These are phyloP conservation scores for Thumatha senex DNA, from an alignment of 2,888 invertebrate genomes.

Conservation along the genomic window DNA sequence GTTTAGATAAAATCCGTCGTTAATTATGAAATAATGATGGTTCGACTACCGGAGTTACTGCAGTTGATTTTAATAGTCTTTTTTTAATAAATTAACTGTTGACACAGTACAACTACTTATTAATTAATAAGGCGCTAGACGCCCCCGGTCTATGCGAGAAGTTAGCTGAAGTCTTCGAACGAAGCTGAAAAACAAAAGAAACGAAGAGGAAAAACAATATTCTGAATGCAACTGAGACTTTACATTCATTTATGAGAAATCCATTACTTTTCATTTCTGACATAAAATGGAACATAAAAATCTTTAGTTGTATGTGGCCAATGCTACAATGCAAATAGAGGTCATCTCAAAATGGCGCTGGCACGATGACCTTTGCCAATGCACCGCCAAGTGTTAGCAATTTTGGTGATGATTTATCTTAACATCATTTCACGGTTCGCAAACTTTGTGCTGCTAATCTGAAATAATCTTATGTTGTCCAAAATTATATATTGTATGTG, in stretches of 20 bases:
- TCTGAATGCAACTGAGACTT: too few species aligned
- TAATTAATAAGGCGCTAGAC: too few species aligned
- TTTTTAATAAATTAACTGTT: too few species aligned
- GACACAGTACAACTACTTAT: too few species aligned
- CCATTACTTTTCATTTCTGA: not conserved
- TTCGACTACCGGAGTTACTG: slow-evolving; percentile 12
- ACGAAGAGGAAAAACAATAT: too few species aligned
- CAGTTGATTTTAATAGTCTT: not conserved
- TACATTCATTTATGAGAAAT: too few species aligned
- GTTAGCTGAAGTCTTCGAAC: too few species aligned
- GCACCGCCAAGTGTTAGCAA: slow-evolving; percentile 33
- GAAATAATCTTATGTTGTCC: slow-evolving; percentile 17
- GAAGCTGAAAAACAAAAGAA: too few species aligned
- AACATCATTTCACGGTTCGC: slow-evolving; percentile 27
- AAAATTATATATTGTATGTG: not conserved
- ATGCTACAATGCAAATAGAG: not conserved
- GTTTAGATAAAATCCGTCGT: slow-evolving; percentile 29
- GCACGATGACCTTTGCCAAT: slow-evolving; percentile 38
- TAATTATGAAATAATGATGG: slow-evolving; percentile 18
- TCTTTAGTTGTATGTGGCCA: not conserved
- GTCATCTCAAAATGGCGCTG: slow-evolving; percentile 16
- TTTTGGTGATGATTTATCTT: slow-evolving; percentile 34
- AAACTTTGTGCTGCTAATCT: slow-evolving; percentile 14
- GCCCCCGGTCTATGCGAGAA: too few species aligned
- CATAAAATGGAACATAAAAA: not conserved